phyloP scores from a whole-genome alignment of 2,113 vertebrate genomes.

The Dipodomys merriami region DNA sequence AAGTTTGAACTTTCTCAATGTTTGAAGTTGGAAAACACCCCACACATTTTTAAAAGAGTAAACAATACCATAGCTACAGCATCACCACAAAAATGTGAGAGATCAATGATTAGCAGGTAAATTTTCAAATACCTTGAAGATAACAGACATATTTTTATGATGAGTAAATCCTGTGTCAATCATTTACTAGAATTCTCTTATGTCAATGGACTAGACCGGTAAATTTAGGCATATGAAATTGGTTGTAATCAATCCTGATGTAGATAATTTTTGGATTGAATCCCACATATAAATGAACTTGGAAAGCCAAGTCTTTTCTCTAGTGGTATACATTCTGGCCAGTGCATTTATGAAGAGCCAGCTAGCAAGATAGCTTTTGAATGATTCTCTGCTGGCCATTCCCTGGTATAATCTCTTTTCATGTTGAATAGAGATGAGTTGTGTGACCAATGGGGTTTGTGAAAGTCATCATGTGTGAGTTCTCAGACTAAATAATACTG shows the following conservation, averaged over 20 bases:
- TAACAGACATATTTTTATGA: conserved; percentile 5
- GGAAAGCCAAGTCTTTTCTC: neutral
- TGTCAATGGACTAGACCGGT: neutral
- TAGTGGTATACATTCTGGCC: neutral
- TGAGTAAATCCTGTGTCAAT: conserved; percentile 48
- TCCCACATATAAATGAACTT: neutral
- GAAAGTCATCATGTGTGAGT: neutral
- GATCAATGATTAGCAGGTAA: neutral
- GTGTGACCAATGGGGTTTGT: neutral
- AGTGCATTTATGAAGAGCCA: neutral
- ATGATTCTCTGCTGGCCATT: neutral
- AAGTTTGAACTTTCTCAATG: neutral
- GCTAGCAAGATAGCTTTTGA: neutral
- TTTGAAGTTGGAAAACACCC: conserved; percentile 52
- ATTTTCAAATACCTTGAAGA: conserved; percentile 47
- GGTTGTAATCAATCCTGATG: conserved; percentile 17
- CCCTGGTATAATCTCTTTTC: neutral
- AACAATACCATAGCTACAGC: neutral
- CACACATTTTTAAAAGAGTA: neutral
- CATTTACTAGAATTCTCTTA: neutral
- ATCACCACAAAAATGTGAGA: neutral
- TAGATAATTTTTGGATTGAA: neutral
- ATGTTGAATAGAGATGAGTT: neutral
- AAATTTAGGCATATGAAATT: conserved; percentile 2
- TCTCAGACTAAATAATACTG: neutral